These are phyloP conservation scores for Drosophila nigromelanica DNA, from an alignment of 1,140 invertebrate species.

Conservation along the genomic window DNA sequence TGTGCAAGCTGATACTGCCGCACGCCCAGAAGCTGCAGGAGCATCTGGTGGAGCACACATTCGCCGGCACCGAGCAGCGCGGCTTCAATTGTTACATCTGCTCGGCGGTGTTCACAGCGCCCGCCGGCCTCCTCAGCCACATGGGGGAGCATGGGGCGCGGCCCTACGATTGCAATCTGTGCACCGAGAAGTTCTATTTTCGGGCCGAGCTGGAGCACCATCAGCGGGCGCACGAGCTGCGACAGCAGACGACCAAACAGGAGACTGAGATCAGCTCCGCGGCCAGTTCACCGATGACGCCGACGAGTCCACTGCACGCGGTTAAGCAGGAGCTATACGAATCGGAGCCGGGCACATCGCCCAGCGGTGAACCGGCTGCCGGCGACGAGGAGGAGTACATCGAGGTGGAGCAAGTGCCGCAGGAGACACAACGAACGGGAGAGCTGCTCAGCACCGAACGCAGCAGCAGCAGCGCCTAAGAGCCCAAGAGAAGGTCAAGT, in stretches of 20 bases:
- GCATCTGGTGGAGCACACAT: slow-evolving; percentile 96
- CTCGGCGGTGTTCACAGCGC: slow-evolving; percentile 92
- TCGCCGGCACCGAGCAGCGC: slow-evolving; percentile 90
- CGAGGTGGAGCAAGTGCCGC: slow-evolving; percentile 79
- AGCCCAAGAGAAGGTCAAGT: background rate
- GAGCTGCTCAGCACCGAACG: slow-evolving; percentile 55
- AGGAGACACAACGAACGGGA: slow-evolving; percentile 45
- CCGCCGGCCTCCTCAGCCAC: slow-evolving; percentile 91
- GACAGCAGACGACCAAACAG: slow-evolving; percentile 1
- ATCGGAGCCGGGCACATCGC: slow-evolving; percentile 41
- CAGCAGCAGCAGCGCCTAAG: slow-evolving; percentile 63
- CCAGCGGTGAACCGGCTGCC: slow-evolving; percentile 3
- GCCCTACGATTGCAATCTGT: slow-evolving; percentile 93
- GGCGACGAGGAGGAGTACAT: slow-evolving; percentile 83
- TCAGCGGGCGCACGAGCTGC: slow-evolving; percentile 68
- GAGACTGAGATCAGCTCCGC: slow-evolving; percentile 5
- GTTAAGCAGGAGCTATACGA: slow-evolving; percentile 74
- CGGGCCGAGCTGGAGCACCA: slow-evolving; percentile 96
- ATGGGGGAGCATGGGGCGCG: slow-evolving; percentile 92
- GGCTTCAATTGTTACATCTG: slow-evolving; percentile 95
- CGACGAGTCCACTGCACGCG: slow-evolving; percentile 42
- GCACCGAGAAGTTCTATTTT: slow-evolving; percentile 95
- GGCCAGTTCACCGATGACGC: slow-evolving; percentile 25
- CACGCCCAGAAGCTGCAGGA: slow-evolving; percentile 89
- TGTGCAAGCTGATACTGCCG: slow-evolving; percentile 80